Base-by-base conservation (phyloP, 2,797 vertebrate genomes). In the Manis crassicaudata region DNA sequence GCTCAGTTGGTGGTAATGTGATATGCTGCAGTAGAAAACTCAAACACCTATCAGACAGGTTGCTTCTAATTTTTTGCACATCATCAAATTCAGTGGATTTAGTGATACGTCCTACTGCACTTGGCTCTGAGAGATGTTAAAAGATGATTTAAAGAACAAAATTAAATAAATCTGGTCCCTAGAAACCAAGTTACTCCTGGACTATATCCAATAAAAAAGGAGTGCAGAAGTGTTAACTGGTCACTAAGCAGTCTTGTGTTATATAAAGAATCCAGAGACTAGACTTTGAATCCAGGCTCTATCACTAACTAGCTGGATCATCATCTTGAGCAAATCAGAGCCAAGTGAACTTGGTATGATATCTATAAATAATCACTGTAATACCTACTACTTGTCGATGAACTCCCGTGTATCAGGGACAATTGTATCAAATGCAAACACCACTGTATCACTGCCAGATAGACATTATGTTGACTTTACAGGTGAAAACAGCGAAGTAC, bases 81-180 rank as follows among this genome's bases (percentile, higher is more conserved):
- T 54, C 46, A 37, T 6, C 52, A 60, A 62, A 75, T 68, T 79
- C 29, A 32, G 50, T 40, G 21, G 40, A 79, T 46, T 87, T 52
- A 67, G 12, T 63, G 14, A 63, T 5, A 35, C 17, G 79, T 90
- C 75, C 25, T 73, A 11, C 25, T 46, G 32, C 4, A 27, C 23
- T 40, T 67, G n/a, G 23, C 20, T 92, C 27, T 62, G 27, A 89
- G 67, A 84, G 40, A 86, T 73, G 94, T 68, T 83, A 52, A 96
- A 70, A 70, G 77, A 75, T 46, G 85, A 88, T 35, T 81, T 77
- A 73, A 92, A 88, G 65, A 84, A 84, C n/a, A 96, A 81, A 92
- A 84, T 37, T 11, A n/a, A 75, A 10, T 67, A 70, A 63, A 82
- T 0, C 3, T 14, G 9, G 7, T 68, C 40, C 27, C 60, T 58